Percentiles rank a stretch among this genome's conserved stretches.
Conservation (phyloP, 35 echinoderm and acorn worm species). For the Ophioderma brevispina region DNA sequence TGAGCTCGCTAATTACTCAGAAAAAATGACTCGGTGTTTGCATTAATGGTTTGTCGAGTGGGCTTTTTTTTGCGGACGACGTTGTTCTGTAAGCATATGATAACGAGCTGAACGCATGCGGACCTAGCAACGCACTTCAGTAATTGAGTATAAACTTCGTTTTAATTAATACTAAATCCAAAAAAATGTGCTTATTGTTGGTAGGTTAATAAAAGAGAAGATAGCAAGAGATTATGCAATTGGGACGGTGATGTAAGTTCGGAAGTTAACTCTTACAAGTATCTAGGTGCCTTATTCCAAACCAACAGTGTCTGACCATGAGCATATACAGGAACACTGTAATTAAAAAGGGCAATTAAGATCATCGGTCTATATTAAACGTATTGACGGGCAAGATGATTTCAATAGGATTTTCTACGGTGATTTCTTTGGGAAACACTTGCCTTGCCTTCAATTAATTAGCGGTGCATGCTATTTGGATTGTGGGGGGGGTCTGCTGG, state of each 20-base stretch:
- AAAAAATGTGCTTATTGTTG: constrained; percentile 14
- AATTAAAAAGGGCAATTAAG: not conserved
- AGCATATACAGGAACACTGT: not conserved
- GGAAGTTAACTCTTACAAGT: not conserved
- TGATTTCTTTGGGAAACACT: not conserved
- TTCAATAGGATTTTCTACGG: constrained; percentile 10
- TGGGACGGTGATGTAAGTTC: not conserved
- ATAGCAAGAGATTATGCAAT: not conserved
- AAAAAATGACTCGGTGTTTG: not conserved
- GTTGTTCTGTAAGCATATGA: not conserved
- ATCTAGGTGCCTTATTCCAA: not conserved
- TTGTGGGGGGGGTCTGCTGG: not conserved
- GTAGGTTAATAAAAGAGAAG: not conserved
- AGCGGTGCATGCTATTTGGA: not conserved
- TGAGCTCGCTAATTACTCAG: not conserved
- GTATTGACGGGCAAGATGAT: not conserved
- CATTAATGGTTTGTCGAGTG: not conserved
- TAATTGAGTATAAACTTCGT: not conserved
- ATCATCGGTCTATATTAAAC: not conserved
- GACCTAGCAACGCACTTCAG: not conserved
- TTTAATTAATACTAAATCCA: not conserved
- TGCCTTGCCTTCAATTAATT: not conserved
- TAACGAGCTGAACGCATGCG: not conserved
- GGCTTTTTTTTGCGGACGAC: constrained; percentile 1
- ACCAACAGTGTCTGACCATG: not conserved